Percentiles rank a stretch among this genome's conserved stretches.
phyloP scores from a whole-genome alignment of 2,113 vertebrate genomes.

The Cyprinodon variegatus region DNA sequence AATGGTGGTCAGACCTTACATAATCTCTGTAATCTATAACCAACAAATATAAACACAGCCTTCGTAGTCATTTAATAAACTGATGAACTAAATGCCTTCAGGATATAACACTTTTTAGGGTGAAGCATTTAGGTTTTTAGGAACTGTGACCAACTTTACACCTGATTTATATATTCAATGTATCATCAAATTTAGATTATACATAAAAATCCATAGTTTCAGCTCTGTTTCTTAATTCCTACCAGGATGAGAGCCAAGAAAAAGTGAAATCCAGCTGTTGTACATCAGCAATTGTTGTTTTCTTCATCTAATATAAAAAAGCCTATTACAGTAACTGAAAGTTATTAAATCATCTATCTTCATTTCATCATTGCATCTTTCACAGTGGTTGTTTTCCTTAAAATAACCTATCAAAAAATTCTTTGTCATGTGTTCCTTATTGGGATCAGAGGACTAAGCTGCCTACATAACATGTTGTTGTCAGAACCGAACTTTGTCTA shows the following conservation, averaged over 20 bases:
- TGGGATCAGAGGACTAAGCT: conserved; percentile 27
- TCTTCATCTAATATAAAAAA: neutral
- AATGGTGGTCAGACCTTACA: conserved; percentile 41
- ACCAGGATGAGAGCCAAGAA: neutral
- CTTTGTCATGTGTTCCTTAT: conserved; percentile 21
- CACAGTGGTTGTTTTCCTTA: conserved; percentile 29
- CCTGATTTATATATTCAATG: neutral
- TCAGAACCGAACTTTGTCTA: conserved; percentile 37
- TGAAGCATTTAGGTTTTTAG: neutral
- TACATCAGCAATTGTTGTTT: neutral
- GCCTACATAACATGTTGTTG: conserved; percentile 59
- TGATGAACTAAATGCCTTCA: neutral
- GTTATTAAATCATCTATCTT: conserved; percentile 17
- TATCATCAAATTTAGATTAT: neutral
- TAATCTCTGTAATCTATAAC: neutral
- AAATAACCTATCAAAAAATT: conserved; percentile 26
- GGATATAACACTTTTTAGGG: neutral
- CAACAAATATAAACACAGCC: neutral
- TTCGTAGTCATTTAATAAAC: neutral
- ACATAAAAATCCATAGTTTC: neutral
- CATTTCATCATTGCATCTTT: conserved; percentile 3
- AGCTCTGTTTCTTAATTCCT: neutral
- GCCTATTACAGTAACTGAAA: neutral
- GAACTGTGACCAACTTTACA: neutral
- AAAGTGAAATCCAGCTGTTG: neutral